Percentiles rank a stretch among this genome's conserved stretches.
Evolutionary conservation across 2,797 vertebrate species (phyloP).

Genomic region (Heliangelus exortis): DNA sequence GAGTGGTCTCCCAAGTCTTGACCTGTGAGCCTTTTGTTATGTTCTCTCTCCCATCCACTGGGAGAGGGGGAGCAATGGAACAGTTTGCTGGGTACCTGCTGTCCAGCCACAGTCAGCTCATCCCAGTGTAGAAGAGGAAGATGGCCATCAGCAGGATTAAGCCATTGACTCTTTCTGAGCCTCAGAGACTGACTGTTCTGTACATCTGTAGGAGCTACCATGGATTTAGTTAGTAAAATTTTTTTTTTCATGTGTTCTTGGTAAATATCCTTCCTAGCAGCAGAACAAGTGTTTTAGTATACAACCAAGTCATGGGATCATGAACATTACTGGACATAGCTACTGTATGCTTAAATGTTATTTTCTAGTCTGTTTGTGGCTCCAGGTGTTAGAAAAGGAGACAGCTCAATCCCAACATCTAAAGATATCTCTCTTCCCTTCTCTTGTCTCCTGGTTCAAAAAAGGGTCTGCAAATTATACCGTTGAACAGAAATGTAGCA

Average conservation of each 20-base stretch:
- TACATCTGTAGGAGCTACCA: background rate
- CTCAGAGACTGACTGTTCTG: background rate
- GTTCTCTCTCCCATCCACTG: too few relatives aligned
- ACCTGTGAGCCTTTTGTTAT: too few relatives aligned
- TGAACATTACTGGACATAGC: background rate
- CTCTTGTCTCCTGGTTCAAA: background rate
- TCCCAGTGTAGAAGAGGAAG: background rate
- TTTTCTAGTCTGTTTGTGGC: background rate
- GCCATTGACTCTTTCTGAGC: background rate
- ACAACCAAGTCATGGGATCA: background rate
- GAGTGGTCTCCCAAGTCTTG: too few relatives aligned
- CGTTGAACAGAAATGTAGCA: background rate
- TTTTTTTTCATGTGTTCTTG: background rate
- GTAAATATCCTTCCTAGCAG: background rate
- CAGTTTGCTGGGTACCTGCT: too few relatives aligned
- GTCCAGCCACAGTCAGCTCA: too few relatives aligned
- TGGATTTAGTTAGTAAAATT: background rate
- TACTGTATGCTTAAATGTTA: background rate
- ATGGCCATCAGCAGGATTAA: background rate
- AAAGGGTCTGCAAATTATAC: background rate
- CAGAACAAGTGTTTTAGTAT: background rate
- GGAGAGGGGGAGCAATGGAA: too few relatives aligned
- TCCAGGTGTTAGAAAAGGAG: background rate
- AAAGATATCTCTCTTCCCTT: background rate
- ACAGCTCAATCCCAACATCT: background rate